These are phyloP conservation scores for Nanger granti DNA, from an alignment of 2,113 vertebrate species.

Conservation along the genomic window DNA sequence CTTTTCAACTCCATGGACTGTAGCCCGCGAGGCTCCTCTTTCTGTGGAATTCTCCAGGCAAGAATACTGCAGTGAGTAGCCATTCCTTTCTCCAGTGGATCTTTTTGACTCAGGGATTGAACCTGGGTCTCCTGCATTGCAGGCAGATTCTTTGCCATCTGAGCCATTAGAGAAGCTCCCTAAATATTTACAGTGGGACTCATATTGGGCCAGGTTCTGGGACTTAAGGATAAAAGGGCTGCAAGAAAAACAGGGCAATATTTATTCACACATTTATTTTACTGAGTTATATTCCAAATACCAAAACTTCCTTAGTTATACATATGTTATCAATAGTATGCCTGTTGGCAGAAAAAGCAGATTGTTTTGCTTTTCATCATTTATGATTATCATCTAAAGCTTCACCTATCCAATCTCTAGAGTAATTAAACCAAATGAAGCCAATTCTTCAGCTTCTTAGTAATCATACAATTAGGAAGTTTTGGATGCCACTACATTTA, in stretches of 20 bases:
- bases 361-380: neutral
- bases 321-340: neutral
- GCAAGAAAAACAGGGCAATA: neutral
- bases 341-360: neutral
- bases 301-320: neutral
- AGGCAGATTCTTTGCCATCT: neutral
- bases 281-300: constrained; percentile 16
- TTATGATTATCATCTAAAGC: neutral
- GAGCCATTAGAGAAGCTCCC: neutral
- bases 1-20: neutral
- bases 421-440: neutral
- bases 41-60: neutral
- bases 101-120: neutral
- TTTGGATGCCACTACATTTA: neutral
- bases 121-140: neutral
- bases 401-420: neutral
- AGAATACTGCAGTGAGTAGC: neutral
- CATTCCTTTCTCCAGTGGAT: neutral
- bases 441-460: neutral
- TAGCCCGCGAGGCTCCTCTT: neutral
- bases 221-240: neutral
- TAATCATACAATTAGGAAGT: neutral
- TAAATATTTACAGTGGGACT: neutral
- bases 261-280: neutral
- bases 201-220: neutral